Percentiles rank a stretch among this genome's conserved stretches.
Evolutionary conservation across 2,797 vertebrate genomes (phyloP).

Genomic region (Varecia variegata): DNA sequence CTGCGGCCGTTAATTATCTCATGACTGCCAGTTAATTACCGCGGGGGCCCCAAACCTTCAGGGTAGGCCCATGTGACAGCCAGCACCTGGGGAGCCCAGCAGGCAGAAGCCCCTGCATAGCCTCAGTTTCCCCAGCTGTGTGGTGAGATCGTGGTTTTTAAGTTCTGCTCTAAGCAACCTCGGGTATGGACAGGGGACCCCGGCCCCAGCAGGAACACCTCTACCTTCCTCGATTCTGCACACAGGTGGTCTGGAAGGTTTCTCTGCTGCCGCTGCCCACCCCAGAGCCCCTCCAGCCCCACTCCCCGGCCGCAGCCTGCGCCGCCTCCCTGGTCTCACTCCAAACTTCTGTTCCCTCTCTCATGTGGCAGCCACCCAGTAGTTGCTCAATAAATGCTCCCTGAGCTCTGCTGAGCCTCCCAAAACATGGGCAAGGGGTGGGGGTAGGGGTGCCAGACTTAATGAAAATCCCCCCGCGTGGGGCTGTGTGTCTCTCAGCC

Average conservation of each 20-base stretch:
- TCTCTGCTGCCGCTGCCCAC: accelerated
- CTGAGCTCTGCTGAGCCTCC: neutral
- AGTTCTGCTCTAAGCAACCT: accelerated
- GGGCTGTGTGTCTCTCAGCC: accelerated
- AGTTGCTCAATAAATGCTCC: neutral
- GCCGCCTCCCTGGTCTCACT: neutral
- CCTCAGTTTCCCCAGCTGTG: neutral
- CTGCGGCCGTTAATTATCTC: neutral
- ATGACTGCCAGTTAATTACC: accelerated
- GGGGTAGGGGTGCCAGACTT: neutral
- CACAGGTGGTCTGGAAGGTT: neutral
- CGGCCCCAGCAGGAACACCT: accelerated
- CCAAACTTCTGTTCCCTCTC: neutral
- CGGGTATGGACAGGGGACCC: accelerated
- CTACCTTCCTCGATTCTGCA: accelerated
- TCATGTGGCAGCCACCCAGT: neutral
- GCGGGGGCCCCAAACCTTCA: neutral
- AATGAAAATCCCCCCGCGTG: neutral
- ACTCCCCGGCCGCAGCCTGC: accelerated
- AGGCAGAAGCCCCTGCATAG: too few species aligned
- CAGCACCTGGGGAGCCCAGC: neutral
- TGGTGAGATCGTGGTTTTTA: neutral
- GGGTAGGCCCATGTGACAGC: neutral
- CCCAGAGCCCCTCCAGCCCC: accelerated
- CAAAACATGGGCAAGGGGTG: neutral